phyloP scores from a whole-genome alignment of 2,797 vertebrate genomes.

The Alectoris magna region DNA sequence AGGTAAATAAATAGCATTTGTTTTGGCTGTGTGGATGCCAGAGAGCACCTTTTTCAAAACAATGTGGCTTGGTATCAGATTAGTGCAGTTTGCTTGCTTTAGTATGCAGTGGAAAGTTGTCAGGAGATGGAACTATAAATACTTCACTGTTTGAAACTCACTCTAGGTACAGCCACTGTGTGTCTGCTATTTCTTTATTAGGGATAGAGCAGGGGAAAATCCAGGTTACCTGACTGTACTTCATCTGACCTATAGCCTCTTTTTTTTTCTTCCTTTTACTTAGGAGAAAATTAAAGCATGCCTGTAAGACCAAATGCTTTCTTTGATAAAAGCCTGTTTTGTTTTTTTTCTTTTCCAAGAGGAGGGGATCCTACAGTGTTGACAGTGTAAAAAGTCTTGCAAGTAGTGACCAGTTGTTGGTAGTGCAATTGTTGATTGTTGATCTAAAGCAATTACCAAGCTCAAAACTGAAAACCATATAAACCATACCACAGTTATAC shows the following conservation, averaged over 20 bases:
- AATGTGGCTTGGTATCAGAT: not conserved
- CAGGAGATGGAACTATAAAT: conserved; percentile 34
- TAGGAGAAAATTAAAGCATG: not conserved
- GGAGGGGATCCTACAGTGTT: not conserved
- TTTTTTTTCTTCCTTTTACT: not conserved
- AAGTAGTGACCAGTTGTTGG: not conserved
- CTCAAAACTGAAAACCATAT: not conserved
- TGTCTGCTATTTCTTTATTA: not conserved
- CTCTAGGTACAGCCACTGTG: not conserved
- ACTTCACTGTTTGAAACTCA: conserved; percentile 25
- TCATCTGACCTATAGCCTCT: not conserved
- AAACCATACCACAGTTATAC: not conserved
- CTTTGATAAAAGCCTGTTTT: not conserved
- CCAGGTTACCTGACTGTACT: not conserved
- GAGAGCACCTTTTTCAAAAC: conserved; percentile 10
- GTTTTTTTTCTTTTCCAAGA: not conserved
- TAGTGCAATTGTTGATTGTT: not conserved
- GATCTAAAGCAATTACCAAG: not conserved
- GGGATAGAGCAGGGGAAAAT: not conserved
- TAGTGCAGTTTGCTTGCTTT: not conserved
- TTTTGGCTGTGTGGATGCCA: not conserved
- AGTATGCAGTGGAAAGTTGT: not conserved
- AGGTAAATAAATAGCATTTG: conserved; percentile 18
- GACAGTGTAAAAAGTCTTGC: not conserved
- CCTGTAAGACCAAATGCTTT: not conserved